Conservation (phyloP, 2,888 invertebrate species). For the Agrochola macilenta region DNA sequence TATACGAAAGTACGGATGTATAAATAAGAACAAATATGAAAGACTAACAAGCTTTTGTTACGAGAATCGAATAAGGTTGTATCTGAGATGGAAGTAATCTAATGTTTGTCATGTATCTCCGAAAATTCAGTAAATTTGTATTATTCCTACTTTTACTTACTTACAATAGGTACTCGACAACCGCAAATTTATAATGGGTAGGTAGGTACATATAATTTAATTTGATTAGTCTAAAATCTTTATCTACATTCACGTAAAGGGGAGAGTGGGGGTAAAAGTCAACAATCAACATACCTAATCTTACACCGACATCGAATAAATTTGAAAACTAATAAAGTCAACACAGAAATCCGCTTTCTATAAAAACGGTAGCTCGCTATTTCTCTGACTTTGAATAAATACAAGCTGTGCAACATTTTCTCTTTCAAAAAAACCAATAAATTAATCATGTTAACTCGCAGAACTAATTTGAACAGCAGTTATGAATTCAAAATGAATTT, state of each 20-base stretch:
- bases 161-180: background rate
- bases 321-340: constrained; percentile 1
- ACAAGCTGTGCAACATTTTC: constrained; percentile 30
- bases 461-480: constrained; percentile 40
- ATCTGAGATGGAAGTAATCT: constrained; percentile 20
- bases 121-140: constrained; percentile 1
- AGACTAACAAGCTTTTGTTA: constrained; percentile 33
- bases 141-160: background rate
- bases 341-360: constrained; percentile 20
- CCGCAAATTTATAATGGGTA: background rate
- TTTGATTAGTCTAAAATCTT: background rate
- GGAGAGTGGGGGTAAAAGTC: background rate
- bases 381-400: constrained; percentile 35
- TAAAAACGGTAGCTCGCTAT: constrained; percentile 7
- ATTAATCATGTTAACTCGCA: constrained; percentile 31
- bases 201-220: background rate
- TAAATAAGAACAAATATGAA: constrained; percentile 16
- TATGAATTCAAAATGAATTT: constrained; percentile 44
- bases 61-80: constrained; percentile 20
- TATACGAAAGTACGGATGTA: background rate
- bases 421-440: constrained; percentile 39
- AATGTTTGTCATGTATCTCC: constrained; percentile 21
- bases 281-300: constrained; percentile 11
- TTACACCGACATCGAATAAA: constrained; percentile 4
- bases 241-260: background rate